Base-by-base conservation (phyloP, 2,113 vertebrate genomes). In the Mesembrinibis cayennensis region DNA sequence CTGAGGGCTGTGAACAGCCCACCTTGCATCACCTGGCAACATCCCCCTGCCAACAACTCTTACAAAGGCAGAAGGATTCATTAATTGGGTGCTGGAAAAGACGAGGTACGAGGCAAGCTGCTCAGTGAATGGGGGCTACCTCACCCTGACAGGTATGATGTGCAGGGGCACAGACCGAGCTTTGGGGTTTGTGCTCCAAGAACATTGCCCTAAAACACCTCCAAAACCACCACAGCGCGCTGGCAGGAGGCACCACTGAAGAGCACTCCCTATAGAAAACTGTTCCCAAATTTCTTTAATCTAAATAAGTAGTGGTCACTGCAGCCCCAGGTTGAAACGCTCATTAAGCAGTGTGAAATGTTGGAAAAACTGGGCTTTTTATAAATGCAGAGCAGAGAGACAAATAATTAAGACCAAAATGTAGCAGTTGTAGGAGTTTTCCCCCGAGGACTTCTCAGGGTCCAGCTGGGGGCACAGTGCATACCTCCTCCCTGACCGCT, bases 81-180 rank as follows among this genome's bases (percentile, higher is more conserved):
- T 38, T 25, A 16, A 36, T 7, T 25, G 32, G 55, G 30, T 55
- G 40, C 65, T 72, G 59, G 52, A 45, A 50, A 70, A 50, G 61
- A 13, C 0, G 2, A 49, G 56, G 63, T 38, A 21, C 14, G 11
- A 56, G 27, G 42, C 69, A 34, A 45, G 55, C 69, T 87, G 61
- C 36, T 50, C 62, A 34, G 70, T 19, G 53, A 69, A 19, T 1
- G 8, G 34, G 40, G 29, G 34, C 44, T 62, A 7, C 4, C 7
- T 49, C 1, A 1, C 13, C 55, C 40, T 50, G 56, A 11, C 11
- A 10, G 52, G 25, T 40, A 30, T 0, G 1, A 63, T 15, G 30
- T 19, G 17, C 26, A 42, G n/a, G 14, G 52, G 32, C 25, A 58
- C 2, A 7, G 50, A 3, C 25, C 32, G 79, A 72, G 40, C 40